Conservation (phyloP, 2,888 invertebrate genomes). For the Aporophyla nigra region DNA sequence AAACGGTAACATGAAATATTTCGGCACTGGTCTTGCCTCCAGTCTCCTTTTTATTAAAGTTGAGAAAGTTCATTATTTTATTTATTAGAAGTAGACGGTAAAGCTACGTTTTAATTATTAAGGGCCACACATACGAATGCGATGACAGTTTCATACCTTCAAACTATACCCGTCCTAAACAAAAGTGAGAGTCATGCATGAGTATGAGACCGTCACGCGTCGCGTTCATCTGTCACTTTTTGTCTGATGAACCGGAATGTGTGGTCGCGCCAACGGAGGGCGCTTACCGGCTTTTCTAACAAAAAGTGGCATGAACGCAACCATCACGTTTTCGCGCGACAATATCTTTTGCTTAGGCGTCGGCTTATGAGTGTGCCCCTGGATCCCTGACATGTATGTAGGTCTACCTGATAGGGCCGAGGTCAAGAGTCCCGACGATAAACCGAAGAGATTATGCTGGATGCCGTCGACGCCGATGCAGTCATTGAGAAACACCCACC, state of each 20-base stretch:
- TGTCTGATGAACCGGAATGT: background rate
- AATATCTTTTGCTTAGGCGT: background rate
- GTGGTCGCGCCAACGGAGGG: background rate
- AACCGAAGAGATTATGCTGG: background rate
- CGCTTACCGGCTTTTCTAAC: background rate
- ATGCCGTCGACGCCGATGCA: background rate
- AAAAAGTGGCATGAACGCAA: background rate
- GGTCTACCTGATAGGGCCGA: background rate
- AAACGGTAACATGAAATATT: background rate
- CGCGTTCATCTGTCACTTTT: too few species aligned
- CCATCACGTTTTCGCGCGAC: too few species aligned
- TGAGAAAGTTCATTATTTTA: too few species aligned
- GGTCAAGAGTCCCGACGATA: too few species aligned
- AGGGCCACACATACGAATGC: background rate
- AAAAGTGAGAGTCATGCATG: background rate
- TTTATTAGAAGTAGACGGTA: background rate
- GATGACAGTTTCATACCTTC: background rate
- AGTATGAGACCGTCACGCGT: background rate
- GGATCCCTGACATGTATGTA: background rate
- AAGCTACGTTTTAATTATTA: background rate
- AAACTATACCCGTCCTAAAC: background rate
- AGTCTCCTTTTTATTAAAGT: background rate
- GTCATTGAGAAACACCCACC: background rate
- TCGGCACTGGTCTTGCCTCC: background rate
- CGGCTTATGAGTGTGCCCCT: background rate